Conservation (phyloP, 2,797 vertebrate genomes). For the Paratrypauchen microcephalus region DNA sequence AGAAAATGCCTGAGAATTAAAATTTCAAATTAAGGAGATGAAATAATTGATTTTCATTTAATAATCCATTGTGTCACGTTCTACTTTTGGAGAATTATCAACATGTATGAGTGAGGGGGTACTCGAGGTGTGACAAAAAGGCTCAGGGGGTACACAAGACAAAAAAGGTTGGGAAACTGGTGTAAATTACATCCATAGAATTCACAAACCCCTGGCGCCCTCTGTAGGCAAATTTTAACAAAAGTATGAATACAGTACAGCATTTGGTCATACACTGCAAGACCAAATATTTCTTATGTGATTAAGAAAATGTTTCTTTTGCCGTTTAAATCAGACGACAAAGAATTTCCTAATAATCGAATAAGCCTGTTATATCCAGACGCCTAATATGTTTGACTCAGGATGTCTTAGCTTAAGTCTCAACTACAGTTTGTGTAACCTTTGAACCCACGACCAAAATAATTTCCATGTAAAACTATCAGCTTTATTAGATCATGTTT, state of each 20-base stretch:
- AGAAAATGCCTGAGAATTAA: no score
- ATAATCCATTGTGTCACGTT: no score
- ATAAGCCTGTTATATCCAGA: constrained; percentile 34
- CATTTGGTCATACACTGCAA: neutral
- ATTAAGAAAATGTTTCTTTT: neutral
- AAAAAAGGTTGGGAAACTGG: no score
- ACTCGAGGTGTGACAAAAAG: no score
- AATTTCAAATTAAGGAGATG: no score
- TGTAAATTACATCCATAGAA: neutral
- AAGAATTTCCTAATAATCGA: constrained; percentile 29
- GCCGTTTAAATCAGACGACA: constrained; percentile 21
- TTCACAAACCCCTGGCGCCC: constrained; percentile 63
- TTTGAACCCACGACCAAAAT: neutral
- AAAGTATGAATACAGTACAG: neutral
- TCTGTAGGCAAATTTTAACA: constrained; percentile 55
- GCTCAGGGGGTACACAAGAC: no score
- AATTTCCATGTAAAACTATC: neutral
- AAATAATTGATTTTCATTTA: no score
- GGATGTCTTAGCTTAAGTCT: constrained; percentile 3
- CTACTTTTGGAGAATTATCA: no score
- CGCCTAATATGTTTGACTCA: constrained; percentile 1
- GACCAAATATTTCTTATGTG: neutral
- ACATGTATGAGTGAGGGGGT: no score
- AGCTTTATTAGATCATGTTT: neutral
- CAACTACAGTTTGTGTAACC: neutral